Base-by-base conservation (phyloP, 1,140 invertebrate genomes). In the Philotrypesis tridentata region DNA sequence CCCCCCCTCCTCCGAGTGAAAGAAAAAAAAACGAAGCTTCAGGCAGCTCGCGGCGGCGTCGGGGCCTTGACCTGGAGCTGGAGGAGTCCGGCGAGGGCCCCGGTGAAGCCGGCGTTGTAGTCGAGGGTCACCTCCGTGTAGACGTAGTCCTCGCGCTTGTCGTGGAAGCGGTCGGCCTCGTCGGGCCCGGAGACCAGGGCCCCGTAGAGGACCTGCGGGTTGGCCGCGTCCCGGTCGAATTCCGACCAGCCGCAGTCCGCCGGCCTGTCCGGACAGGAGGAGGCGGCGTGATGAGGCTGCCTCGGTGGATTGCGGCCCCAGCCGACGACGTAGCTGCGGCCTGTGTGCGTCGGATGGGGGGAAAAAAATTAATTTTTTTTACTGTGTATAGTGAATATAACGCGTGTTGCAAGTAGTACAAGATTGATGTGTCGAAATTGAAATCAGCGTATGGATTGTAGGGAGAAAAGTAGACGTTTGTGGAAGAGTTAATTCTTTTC, bases 301-400 rank as follows among this genome's bases (percentile, higher is more conserved):
- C 84, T 87, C 0, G 94, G 94, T 68, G 92, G 92, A 88, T 94
- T 93, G 55, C 89, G 86, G 1, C 94, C 95, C 86, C 92, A 95
- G 9, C 95, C 95, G 27, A 95, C 92, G 0, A 95, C 93, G 85
- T 91, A 95, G 86, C 94, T 95, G 67, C 92, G 90, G 4, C 94
- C 94, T 80, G 88, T 88, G 27, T 70, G 6, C 8, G 23, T 65
- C 5, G 23, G 23, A 27, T 37, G 33, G 4, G 33, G 33, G n/a
- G n/a, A n/a, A n/a, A n/a, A n/a, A n/a, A n/a, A n/a, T n/a, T n/a
- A n/a, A n/a, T n/a, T n/a, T n/a, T n/a, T n/a, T n/a, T n/a, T n/a
- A n/a, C n/a, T n/a, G n/a, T n/a, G n/a, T n/a, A n/a, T n/a, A n/a
- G n/a, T n/a, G n/a, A n/a, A n/a, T n/a, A n/a, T n/a, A n/a, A n/a